Percentiles rank a stretch among this genome's conserved stretches.
Evolutionary conservation across 2,888 invertebrate genomes (phyloP).

Genomic region (Ischnura elegans): DNA sequence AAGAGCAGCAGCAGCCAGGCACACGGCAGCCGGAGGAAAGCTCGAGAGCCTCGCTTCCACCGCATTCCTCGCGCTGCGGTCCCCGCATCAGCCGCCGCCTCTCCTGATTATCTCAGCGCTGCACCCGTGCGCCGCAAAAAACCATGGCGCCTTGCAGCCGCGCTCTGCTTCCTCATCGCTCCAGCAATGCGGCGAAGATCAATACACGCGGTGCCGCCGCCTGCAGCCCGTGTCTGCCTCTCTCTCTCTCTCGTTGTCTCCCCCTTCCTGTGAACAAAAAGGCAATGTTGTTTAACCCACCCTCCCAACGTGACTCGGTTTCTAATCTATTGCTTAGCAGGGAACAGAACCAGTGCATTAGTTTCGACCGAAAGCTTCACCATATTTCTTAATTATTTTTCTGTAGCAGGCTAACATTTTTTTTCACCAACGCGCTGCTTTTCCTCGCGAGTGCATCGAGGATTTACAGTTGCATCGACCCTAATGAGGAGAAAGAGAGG

Average conservation of each 20-base stretch:
- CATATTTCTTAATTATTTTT: background rate
- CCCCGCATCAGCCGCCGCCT: conserved; percentile 53
- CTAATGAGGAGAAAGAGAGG: background rate
- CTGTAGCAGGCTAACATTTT: background rate
- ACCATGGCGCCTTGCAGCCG: conserved; percentile 29
- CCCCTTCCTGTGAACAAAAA: conserved; percentile 29
- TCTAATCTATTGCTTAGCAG: background rate
- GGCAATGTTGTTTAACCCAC: conserved; percentile 42
- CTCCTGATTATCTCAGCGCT: background rate
- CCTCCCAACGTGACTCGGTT: conserved; percentile 44
- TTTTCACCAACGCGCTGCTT: background rate
- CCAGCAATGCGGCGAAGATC: conserved; percentile 30
- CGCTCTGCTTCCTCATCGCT: conserved; percentile 40
- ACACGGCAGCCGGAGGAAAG: conserved; percentile 22
- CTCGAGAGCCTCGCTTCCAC: conserved; percentile 54
- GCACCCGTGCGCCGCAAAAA: conserved; percentile 56
- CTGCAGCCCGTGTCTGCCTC: conserved; percentile 13
- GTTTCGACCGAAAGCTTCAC: background rate
- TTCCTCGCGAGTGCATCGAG: conserved; percentile 1
- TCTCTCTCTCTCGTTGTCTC: background rate
- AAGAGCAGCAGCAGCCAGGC: conserved; percentile 57
- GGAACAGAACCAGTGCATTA: background rate
- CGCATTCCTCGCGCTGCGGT: conserved; percentile 55
- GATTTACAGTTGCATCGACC: conserved; percentile 32
- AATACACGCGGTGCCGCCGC: conserved; percentile 40